A percentile compares a stretch with the other conserved stretches of the same genome.
These are phyloP conservation scores for Passerina amoena DNA, from an alignment of 2,113 vertebrate genomes.

Conservation along the genomic window DNA sequence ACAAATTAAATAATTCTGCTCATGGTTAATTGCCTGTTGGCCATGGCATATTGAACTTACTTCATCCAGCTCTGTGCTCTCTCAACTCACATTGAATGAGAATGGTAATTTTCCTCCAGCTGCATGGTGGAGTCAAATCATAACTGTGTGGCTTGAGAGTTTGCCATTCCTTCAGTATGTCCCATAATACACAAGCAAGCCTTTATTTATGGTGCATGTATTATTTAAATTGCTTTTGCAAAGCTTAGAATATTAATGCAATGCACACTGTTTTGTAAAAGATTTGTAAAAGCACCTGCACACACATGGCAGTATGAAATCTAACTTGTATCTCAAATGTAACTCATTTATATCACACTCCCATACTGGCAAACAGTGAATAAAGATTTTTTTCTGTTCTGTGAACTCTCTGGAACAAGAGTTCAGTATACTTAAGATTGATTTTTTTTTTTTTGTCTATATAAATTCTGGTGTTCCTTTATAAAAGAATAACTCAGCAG, in stretches of 20 bases:
- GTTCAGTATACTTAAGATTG: not conserved
- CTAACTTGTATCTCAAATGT: not conserved
- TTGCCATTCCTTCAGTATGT: not conserved
- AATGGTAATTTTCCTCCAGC: not conserved
- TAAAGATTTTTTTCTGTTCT: not conserved
- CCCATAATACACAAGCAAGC: not conserved
- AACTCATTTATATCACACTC: not conserved
- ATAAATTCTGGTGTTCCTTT: not conserved
- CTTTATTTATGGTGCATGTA: not conserved
- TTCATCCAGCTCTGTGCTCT: not conserved
- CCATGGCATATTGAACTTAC: not conserved
- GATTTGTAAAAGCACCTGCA: not conserved
- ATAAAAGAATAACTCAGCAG: not conserved
- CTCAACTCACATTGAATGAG: not conserved
- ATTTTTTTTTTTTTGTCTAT: not conserved
- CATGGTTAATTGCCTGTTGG: not conserved
- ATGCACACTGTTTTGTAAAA: not conserved
- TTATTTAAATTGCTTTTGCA: not conserved
- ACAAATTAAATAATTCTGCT: not conserved
- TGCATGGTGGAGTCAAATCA: not conserved
- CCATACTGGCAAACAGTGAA: not conserved
- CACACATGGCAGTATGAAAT: not conserved
- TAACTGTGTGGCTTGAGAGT: not conserved
- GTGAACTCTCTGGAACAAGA: not conserved
- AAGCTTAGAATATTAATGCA: not conserved